A percentile compares a stretch with the other conserved stretches of the same genome.
Conservation (phyloP, 92 coral and sea anemone species). For the Heteractis magnifica region DNA sequence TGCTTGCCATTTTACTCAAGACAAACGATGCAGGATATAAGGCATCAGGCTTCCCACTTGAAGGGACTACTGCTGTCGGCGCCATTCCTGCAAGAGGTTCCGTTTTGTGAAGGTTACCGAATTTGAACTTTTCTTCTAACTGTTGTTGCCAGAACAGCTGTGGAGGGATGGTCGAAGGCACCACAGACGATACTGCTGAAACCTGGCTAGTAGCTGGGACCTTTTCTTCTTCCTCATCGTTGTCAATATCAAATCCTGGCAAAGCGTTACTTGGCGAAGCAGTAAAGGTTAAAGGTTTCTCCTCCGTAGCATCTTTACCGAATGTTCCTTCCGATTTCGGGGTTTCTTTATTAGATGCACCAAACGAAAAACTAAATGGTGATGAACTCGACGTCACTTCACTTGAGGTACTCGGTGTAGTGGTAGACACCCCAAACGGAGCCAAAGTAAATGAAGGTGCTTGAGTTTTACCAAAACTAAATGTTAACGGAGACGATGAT, state of each 20-base stretch:
- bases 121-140: slow-evolving; percentile 46
- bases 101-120: slow-evolving; percentile 43
- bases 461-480: slow-evolving; percentile 29
- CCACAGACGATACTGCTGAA: slow-evolving; percentile 6
- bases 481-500: slow-evolving; percentile 33
- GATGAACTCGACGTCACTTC: slow-evolving; percentile 12
- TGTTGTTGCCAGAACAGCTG: slow-evolving; percentile 71
- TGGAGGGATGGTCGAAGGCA: slow-evolving; percentile 33
- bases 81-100: slow-evolving; percentile 64
- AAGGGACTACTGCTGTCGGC: slow-evolving; percentile 36
- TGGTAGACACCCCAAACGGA: slow-evolving; percentile 36
- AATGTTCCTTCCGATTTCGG: not conserved
- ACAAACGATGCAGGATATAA: slow-evolving; percentile 59
- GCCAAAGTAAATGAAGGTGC: slow-evolving; percentile 37
- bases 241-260: slow-evolving; percentile 53
- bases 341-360: not conserved
- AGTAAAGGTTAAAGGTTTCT: slow-evolving; percentile 59
- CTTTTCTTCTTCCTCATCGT: slow-evolving; percentile 22
- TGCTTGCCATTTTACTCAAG: slow-evolving; percentile 33
- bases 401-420: slow-evolving; percentile 1
- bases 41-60: slow-evolving; percentile 33
- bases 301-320: slow-evolving; percentile 3
- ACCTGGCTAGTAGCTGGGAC: slow-evolving; percentile 11
- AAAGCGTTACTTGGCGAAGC: slow-evolving; percentile 40
- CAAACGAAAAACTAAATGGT: slow-evolving; percentile 24